Base-by-base conservation (phyloP, 2,113 vertebrate genomes). In the Amblyopsis rosae region DNA sequence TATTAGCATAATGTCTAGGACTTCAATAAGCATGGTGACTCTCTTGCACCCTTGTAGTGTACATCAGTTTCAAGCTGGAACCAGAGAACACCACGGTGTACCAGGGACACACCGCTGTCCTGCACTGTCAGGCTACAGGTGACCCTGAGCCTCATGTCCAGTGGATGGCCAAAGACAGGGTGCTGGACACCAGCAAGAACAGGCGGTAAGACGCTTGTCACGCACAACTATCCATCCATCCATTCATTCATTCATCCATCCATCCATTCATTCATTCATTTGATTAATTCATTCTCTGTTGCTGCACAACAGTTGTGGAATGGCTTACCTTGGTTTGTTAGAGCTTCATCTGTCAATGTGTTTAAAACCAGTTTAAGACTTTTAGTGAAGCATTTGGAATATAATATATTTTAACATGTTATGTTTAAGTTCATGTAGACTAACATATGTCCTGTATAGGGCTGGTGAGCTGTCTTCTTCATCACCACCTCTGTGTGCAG, bases 71-170 rank as follows among this genome's bases (percentile, higher is more conserved):
- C 85, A 97, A 95, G 80, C 80, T 97, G 72, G 93, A 95, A 57
- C 98, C 98, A 0, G 95, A 98, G 83, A 94, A 93, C 59, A 98
- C 94, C 0, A 98, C 97, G 0, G 97, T 99, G 79, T 99, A 99
- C 87, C 96, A 96, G 82, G 98, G 98, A 3, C 94, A 98, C 90
- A 95, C 94, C 0, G 96, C 98, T n/a, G 87, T 96, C 80, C 93
- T 99, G 74, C 96, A 95, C 88, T 99, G 98, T 64, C 96, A 99
- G 93, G 97, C 95, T 35, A 93, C 91, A 2, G 96, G 96, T 0
- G 95, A 98, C 81, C 98, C 98, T 0, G 67, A 93, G 67, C 98
- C 98, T 0, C 93, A 94, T 74, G 94, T 99, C 79, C 96, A 99
- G 80, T 99, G 98, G 98, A 96, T 95, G 72, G 92, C 95, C 64